A percentile compares a stretch with the other conserved stretches of the same genome.
Evolutionary conservation across 2,888 invertebrate species (phyloP).

Genomic region (Limenitis arthemis): DNA sequence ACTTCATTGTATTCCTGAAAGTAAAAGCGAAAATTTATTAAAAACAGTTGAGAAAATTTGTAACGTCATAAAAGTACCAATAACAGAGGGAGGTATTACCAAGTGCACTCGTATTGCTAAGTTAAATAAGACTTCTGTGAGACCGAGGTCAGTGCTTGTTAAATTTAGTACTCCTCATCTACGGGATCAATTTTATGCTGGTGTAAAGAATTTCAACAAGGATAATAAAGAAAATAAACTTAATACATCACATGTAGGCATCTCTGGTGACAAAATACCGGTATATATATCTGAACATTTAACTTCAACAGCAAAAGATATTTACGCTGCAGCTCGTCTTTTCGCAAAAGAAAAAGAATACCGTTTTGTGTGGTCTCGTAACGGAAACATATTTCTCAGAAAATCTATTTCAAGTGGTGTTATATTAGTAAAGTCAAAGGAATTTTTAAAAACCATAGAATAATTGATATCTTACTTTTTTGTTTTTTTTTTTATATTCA

Average conservation of each 20-base stretch:
- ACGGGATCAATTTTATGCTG: not conserved
- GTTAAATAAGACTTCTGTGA: not conserved
- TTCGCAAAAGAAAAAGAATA: conserved; percentile 3
- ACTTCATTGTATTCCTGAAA: not conserved
- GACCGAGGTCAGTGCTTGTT: not conserved
- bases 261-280: not conserved
- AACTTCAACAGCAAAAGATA: not conserved
- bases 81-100: not conserved
- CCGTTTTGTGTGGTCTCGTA: conserved; percentile 3
- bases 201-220: not conserved
- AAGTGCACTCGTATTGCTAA: conserved; percentile 4
- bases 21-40: conserved; percentile 1
- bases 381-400: not conserved
- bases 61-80: not conserved
- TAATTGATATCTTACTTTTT: not conserved
- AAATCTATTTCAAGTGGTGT: not conserved
- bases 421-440: not conserved
- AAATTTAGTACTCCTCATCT: not conserved
- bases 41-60: conserved; percentile 4
- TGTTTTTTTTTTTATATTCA: not conserved
- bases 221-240: not conserved
- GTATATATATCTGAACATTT: conserved; percentile 1
- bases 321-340: conserved; percentile 1
- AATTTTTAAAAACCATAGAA: not conserved
- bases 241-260: not conserved